Base-by-base conservation (phyloP, 2,113 vertebrate genomes). In the Macquaria australasica region DNA sequence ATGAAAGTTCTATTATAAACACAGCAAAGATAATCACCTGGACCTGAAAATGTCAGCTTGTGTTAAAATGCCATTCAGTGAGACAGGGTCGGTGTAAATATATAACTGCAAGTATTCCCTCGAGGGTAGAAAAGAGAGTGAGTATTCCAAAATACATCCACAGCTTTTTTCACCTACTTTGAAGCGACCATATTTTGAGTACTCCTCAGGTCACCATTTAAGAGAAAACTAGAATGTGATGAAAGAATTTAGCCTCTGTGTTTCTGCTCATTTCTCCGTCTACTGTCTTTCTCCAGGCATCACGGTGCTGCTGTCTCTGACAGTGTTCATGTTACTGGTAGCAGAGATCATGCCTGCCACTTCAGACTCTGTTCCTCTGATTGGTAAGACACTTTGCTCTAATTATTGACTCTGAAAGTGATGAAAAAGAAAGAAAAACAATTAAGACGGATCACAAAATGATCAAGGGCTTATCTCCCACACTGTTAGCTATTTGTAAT, bases 291-390 rank as follows among this genome's bases (percentile, higher is more conserved):
- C 50, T 68, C 4, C 84, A 98, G 97, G 97, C 73, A 97, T 98
- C 84, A 97, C 97, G 1, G 97, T 98, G 51, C 95, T 98, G 76
- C 94, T 98, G 91, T 98, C 97, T n/a, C 92, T 98, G 67, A 98
- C 97, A 0, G 97, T 98, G 56, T 98, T 98, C 92, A 98, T 98
- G 97, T 91, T 98, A 70, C 95, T 98, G 77, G 97, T 98, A 48
- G 97, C 97, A 62, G 97, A 98, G 91, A 98, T 98, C 88, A 98
- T 98, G 97, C 97, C 97, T 28, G 97, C 97, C 75, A 98, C 97
- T 41, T 98, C 97, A 55, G 97, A 98, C 94, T 98, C 97, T 0
- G 97, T 98, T 76, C 97, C 97, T 78, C 95, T 98, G 60, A 98
- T 97, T 86, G 97, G 97, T 97, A 94, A 90, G 95, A 56, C 34